Base-by-base conservation (phyloP, 2,888 invertebrate genomes). In the Protodeltote pygarga region DNA sequence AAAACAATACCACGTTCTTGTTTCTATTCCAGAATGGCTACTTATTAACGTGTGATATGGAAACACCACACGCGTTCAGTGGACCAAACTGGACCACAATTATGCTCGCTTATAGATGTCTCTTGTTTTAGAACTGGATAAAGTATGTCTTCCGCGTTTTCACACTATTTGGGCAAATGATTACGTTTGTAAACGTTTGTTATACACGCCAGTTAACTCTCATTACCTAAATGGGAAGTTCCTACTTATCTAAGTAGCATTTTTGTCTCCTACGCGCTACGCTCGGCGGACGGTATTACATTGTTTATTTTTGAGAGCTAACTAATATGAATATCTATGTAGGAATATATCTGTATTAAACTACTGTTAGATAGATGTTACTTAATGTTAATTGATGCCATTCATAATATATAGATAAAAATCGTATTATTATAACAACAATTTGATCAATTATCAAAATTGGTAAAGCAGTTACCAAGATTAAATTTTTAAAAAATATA, bases 191-290 rank as follows among this genome's bases (percentile, higher is more conserved):
- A 33, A 44, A 34, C 49, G 60, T 59, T 53, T 34, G 46, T 51
- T 61, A 42, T 47, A 39, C 61, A 48, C 57, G 69, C 63, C 65
- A 66, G 65, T 62, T 68, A 61, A 32, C 39, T 49, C 62, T 73
- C 68, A 75, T 79, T 86, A 86, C 83, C 82, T 84, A 77, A 83
- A 81, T 82, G 79, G 86, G 87, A 86, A 87, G 82, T 79, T 64
- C 63, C 74, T 74, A 72, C 75, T 87, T 86, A 84, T 82, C 81
- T 84, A 76, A 77, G 79, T 79, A 73, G 71, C 77, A 77, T 82
- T 80, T 83, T 78, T 71, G 75, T 77, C 77, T 77, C 76, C 73
- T 75, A 74, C 77, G 74, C 76, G 61, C 41, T 31, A 10, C 33
- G 27, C n/a, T n/a, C n/a, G n/a, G n/a, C n/a, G 10, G 39, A 34